Percentiles rank a stretch among this genome's conserved stretches.
Conservation (phyloP, 2,888 invertebrate genomes). For the Argynnis bischoffii region DNA sequence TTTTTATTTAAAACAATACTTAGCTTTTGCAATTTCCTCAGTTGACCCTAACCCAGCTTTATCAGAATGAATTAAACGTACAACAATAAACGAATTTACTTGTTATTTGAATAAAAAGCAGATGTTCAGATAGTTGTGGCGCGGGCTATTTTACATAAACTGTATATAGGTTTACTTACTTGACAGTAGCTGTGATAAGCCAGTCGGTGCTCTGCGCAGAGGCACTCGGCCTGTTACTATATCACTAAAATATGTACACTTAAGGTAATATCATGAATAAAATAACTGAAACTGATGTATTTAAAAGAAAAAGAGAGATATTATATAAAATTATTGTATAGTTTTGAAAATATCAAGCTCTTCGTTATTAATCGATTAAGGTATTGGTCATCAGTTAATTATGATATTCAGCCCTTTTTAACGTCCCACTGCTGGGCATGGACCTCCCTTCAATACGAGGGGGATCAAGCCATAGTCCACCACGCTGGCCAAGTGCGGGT, state of each 20-base stretch:
- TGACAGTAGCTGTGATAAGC: constrained; percentile 2
- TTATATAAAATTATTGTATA: background rate
- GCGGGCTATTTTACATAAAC: constrained; percentile 65
- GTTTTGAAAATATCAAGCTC: no score
- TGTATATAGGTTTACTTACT: constrained; percentile 5
- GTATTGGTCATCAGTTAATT: no score
- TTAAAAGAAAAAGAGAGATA: no score
- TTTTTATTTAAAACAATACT: background rate
- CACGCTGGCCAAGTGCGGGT: no score
- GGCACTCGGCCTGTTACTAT: background rate
- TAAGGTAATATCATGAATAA: background rate
- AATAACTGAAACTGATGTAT: background rate
- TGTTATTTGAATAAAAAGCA: constrained; percentile 34
- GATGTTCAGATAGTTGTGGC: constrained; percentile 52
- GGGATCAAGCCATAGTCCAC: no score
- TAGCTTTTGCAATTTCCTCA: background rate
- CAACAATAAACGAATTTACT: constrained; percentile 30
- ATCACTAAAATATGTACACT: background rate
- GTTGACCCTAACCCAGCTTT: constrained; percentile 13
- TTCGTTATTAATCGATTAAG: no score
- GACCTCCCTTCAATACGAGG: no score
- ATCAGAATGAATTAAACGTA: constrained; percentile 26
- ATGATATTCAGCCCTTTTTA: no score
- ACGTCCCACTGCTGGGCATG: no score
- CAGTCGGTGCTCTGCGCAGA: background rate